Conservation (phyloP, 2,888 invertebrate genomes). For the Heliconius erato region DNA sequence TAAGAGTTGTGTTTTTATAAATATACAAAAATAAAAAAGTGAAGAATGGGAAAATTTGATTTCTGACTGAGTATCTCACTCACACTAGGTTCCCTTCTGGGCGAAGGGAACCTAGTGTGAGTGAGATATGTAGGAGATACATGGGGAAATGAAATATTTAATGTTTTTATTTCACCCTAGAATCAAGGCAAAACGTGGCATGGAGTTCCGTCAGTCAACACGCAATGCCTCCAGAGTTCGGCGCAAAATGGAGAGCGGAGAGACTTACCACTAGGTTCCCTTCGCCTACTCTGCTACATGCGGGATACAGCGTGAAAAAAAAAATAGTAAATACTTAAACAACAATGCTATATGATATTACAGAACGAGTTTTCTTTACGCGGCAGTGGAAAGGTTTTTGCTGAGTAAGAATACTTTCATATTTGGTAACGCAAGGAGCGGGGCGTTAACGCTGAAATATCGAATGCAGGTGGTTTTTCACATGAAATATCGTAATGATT, state of each 20-base stretch:
- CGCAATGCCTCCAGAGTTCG: background rate
- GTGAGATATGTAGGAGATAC: too few relatives aligned
- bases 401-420: conserved; percentile 31
- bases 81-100: too few relatives aligned
- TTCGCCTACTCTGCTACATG: background rate
- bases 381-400: conserved; percentile 17
- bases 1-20: background rate
- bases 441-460: conserved; percentile 22
- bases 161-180: background rate
- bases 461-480: conserved; percentile 11
- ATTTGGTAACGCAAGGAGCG: conserved; percentile 4
- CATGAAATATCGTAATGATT: conserved; percentile 5
- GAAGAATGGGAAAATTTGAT: too few relatives aligned
- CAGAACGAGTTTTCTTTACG: conserved; percentile 1
- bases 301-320: background rate
- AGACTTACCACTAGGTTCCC: background rate
- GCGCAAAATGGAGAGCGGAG: background rate
- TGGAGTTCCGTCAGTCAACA: background rate
- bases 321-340: background rate
- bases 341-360: conserved; percentile 2
- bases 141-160: too few relatives aligned
- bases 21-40: background rate
- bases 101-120: too few relatives aligned
- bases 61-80: too few relatives aligned
- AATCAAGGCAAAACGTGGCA: background rate